Base-by-base conservation (phyloP, 2,797 vertebrate genomes). In the Austrolebias charrua region DNA sequence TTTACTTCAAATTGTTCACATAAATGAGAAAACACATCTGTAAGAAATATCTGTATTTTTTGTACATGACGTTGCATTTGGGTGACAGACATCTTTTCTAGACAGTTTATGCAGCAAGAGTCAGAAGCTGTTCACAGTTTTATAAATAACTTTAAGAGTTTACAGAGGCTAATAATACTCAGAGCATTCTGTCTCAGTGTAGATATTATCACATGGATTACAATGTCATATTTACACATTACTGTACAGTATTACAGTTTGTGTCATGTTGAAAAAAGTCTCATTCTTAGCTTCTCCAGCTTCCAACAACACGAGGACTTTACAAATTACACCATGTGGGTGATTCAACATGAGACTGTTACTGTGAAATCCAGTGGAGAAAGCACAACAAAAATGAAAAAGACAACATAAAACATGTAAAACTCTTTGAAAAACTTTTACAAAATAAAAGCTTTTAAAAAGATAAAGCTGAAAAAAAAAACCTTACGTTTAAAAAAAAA, bases 361-460 rank as follows among this genome's bases (percentile, higher is more conserved):
- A 19, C 42, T 43, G 5, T 50, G 15, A 64, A 49, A 69, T 47
- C 71, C 52, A 75, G 59, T 73, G 52, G 73, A 73, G 75, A 42
- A 69, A 58, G 44, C 18, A 12, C 46, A 14, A 11, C 24, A 66
- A 78, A 63, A 71, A 73, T 60, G 75, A 53, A 24, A 75, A 85
- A 76, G 53, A 77, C 31, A 76, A 78, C 58, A 78, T 63, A 65
- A 55, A 75, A 74, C 55, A 59, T 62, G 63, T 78, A 53, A 82
- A 78, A 81, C 68, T 76, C 50, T 24, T 24, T 24, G 24, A 70
- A 72, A 75, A 44, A 55, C 40, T 47, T n/a, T 54, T 60, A 78
- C 40, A 79, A 86, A 83, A 81, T 29, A 57, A 71, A 63, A 64
- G 5, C 46, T 50, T 63, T 47, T 38, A 10, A 49, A 81, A 49